These are phyloP conservation scores for Tachuris rubrigastra DNA, from an alignment of 2,113 vertebrate species.

Conservation along the genomic window DNA sequence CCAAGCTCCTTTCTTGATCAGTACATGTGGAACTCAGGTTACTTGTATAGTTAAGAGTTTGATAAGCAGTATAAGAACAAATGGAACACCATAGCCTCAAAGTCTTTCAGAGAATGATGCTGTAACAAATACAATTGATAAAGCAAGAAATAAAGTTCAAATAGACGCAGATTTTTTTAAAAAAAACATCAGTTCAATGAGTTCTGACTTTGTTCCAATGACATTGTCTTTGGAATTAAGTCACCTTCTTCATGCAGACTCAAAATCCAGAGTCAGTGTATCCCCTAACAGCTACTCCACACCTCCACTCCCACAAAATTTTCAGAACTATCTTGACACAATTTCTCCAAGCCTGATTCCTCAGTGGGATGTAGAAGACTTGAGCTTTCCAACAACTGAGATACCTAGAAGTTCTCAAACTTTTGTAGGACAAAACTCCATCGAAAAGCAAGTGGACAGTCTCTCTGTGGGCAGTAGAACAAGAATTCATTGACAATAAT, in stretches of 20 bases:
- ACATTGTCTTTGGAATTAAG: constrained; percentile 27
- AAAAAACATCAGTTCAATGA: background rate
- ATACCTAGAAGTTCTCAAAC: background rate
- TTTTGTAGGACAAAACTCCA: background rate
- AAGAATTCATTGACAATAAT: background rate
- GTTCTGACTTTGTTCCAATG: background rate
- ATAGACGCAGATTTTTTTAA: background rate
- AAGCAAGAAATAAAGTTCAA: background rate
- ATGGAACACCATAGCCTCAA: background rate
- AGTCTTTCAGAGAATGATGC: background rate
- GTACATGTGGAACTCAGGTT: background rate
- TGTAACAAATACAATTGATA: background rate
- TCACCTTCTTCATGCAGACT: background rate
- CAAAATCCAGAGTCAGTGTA: background rate
- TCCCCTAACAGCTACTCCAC: background rate
- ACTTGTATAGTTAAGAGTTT: background rate
- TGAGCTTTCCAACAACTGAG: background rate
- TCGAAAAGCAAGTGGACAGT: background rate
- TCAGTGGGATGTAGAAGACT: background rate
- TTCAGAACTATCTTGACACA: background rate
- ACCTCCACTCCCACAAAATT: constrained; percentile 9
- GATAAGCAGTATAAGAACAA: background rate
- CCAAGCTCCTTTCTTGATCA: background rate
- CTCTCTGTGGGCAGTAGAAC: background rate
- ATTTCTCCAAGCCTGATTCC: background rate